These are phyloP conservation scores for Prionailurus bengalensis DNA, from an alignment of 2,113 vertebrate genomes.

Conservation along the genomic window DNA sequence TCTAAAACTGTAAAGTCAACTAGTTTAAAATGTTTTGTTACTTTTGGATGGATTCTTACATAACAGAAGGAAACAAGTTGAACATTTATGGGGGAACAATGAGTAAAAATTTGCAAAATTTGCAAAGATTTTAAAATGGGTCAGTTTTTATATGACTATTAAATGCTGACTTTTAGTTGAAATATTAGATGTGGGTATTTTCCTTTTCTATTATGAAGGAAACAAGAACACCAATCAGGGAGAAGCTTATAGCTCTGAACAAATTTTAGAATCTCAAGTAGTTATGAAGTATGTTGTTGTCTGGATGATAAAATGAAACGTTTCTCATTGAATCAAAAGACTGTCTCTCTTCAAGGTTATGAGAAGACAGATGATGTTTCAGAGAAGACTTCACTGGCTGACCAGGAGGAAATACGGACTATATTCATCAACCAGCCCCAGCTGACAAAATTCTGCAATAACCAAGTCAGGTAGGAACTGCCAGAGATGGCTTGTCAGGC, in stretches of 20 bases:
- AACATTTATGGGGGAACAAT: not conserved
- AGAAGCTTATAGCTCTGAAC: not conserved
- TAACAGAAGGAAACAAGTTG: not conserved
- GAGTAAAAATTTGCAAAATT: not conserved
- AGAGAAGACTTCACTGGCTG: constrained; percentile 97
- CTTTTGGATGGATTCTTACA: not conserved
- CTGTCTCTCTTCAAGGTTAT: constrained; percentile 91
- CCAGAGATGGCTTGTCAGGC: not conserved
- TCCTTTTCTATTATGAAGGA: constrained; percentile 21
- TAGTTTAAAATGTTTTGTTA: not conserved
- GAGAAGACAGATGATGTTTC: constrained; percentile 97
- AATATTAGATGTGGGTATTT: not conserved
- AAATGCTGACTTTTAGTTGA: not conserved
- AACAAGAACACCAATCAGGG: not conserved
- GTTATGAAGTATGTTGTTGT: not conserved
- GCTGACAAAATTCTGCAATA: constrained; percentile 97
- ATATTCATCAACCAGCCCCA: constrained; percentile 98
- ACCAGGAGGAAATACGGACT: constrained; percentile 95
- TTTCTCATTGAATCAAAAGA: constrained; percentile 52
- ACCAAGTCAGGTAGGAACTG: constrained; percentile 95
- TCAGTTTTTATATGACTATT: not conserved
- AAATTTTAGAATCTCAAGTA: not conserved
- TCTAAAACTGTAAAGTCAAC: not conserved
- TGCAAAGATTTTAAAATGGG: constrained; percentile 36
- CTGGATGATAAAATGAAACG: not conserved